These are phyloP conservation scores for Pinctada fucata DNA, from an alignment of 2,888 invertebrate genomes.

Conservation along the genomic window DNA sequence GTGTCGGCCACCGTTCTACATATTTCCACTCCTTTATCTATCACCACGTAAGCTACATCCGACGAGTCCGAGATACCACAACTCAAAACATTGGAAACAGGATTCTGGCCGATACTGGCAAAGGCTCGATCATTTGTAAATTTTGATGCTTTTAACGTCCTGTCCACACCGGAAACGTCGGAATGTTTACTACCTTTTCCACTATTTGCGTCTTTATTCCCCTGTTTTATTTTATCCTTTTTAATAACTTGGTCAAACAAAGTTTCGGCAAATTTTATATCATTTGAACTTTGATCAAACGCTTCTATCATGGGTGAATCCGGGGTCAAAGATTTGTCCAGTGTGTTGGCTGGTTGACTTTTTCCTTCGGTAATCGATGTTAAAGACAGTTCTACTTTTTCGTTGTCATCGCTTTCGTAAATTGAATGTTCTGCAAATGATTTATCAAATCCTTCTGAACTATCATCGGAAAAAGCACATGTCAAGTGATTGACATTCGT, in stretches of 20 bases:
- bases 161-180: not conserved
- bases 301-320: not conserved
- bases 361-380: not conserved
- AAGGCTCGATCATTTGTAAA: not conserved
- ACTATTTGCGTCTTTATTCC: not conserved
- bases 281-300: not conserved
- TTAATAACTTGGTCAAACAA: not conserved
- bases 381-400: not conserved
- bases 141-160: not conserved
- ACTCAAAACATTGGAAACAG: not conserved
- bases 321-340: too few relatives aligned
- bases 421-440: not conserved
- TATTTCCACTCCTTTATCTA: slow-evolving; percentile 23
- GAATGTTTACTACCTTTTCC: not conserved
- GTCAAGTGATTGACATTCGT: not conserved
- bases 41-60: slow-evolving; percentile 12
- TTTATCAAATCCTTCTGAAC: too few relatives aligned
- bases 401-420: not conserved
- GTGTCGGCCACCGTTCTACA: slow-evolving; percentile 12
- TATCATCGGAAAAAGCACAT: not conserved
- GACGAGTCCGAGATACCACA: not conserved
- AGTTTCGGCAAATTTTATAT: not conserved
- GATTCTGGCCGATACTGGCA: not conserved
- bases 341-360: not conserved
- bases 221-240: not conserved